Base-by-base conservation (phyloP, 1,140 invertebrate species). In the Cyrtorhinus lividipennis region DNA sequence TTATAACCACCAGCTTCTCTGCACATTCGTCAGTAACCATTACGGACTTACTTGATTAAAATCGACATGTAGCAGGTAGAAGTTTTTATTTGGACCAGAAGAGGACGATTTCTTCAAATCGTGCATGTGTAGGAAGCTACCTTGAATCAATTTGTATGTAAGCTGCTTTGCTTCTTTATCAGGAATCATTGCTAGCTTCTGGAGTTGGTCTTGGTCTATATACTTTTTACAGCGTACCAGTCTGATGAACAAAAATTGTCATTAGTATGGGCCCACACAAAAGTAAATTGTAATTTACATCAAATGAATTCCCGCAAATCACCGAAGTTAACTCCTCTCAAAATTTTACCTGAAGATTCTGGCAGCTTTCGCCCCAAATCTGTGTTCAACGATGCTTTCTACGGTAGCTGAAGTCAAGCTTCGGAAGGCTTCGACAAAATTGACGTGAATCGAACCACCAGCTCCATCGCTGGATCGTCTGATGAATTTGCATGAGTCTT, bases 201-300 rank as follows among this genome's bases (percentile, higher is more conserved):
- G 89, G 64, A 95, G 86, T 72, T 90, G 85, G 66, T 93, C 89
- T 67, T 91, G 86, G 71, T 93, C 90, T 61, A 93, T 83, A 69
- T 83, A 88, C 68, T 85, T 84, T 71, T 87, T 88, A 8, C 78
- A 69, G 18, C 85, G 77, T 26, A 94, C 80, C 61, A 95, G 78
- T 67, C 89, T 85, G 67, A 45, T 75, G 74, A 56, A 62, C 56
- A 38, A 65, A 38, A n/a, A n/a, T n/a, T n/a, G n/a, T n/a, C n/a
- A n/a, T n/a, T n/a, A n/a, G n/a, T n/a, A n/a, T n/a, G n/a, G n/a
- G n/a, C n/a, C n/a, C n/a, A n/a, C n/a, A n/a, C n/a, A n/a, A n/a
- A n/a, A n/a, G n/a, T n/a, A n/a, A n/a, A n/a, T n/a, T n/a, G n/a
- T n/a, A n/a, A n/a, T n/a, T n/a, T n/a, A n/a, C n/a, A n/a, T n/a